A percentile compares a stretch with the other conserved stretches of the same genome.
These are phyloP conservation scores for Crypturellus tataupa DNA, from an alignment of 2,797 vertebrate genomes.

Conservation along the genomic window DNA sequence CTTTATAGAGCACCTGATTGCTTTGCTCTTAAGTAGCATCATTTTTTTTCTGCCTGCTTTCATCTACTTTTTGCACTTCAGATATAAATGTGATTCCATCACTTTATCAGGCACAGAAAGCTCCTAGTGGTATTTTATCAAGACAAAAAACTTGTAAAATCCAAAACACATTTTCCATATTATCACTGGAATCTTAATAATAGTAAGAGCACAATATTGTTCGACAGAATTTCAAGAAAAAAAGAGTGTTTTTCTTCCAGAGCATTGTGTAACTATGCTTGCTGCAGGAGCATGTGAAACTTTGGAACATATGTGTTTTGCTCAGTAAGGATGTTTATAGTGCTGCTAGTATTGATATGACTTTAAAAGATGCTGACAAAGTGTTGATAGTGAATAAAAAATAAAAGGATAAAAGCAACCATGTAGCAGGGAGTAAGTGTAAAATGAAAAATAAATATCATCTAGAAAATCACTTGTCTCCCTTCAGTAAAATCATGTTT, in stretches of 20 bases:
- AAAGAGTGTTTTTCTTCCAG: not conserved
- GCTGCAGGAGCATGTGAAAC: not conserved
- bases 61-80: conserved; percentile 63
- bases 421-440: not conserved
- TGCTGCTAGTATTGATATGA: not conserved
- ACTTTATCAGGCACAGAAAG: conserved; percentile 30
- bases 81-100: conserved; percentile 41
- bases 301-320: conserved; percentile 4
- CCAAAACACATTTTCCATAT: conserved; percentile 22
- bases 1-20: conserved; percentile 35
- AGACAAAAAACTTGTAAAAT: conserved; percentile 46
- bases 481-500: not conserved
- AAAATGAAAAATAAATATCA: conserved; percentile 16
- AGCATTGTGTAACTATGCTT: not conserved
- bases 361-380: conserved; percentile 19
- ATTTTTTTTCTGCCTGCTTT: conserved; percentile 51
- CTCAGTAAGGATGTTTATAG: not conserved
- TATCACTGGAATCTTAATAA: conserved; percentile 49
- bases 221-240: conserved; percentile 17
- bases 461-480: not conserved
- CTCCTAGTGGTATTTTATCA: conserved; percentile 38
- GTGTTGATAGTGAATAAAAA: not conserved
- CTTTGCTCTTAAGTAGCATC: conserved; percentile 17
- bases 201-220: conserved; percentile 15
- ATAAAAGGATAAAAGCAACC: not conserved